Evolutionary conservation across 2,113 vertebrate species (phyloP), one percentile per base, ranked within the genome.

Genomic region (Tupaia tana): DNA sequence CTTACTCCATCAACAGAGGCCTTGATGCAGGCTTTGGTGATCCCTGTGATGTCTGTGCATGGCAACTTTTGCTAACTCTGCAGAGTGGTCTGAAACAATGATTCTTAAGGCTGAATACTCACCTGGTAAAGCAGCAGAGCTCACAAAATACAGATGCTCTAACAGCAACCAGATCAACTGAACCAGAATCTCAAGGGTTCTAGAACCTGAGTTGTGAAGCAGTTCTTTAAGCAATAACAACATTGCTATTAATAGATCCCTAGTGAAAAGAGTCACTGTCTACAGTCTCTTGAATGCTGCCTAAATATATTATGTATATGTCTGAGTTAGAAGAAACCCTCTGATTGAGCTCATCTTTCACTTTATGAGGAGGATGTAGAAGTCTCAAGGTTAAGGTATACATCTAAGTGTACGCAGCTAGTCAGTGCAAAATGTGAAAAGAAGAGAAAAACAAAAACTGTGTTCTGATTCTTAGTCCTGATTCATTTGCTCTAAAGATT

Each of bases 401-500:
- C 3, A 3, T 75, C 31, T 59, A 75, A 58, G 61, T 24, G 3
- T 19, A 85, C 24, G 75, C 12, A 90, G 1, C 5, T 14, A 29
- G 54, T 74, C n/a, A 27, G 61, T 29, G 9, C 52, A 95, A 16
- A 83, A 75, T 13, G 61, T 69, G 63, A 85, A 84, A 80, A 92
- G 20, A 9, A 58, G 58, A 87, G 29, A 11, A n/a, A 85, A 91
- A 85, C 11, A 64, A 58, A 89, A 95, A 0, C 15, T 27, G 18
- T 43, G 9, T 79, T 15, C 2, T 10, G 6, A 85, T 90, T 84
- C 34, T 94, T 92, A 86, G 67, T 34, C 34, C 54, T 90, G 67
- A 81, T 22, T 96, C 7, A 20, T 84, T 93, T 81, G 92, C 22
- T 43, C 9, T 92, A 82, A 77, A 85, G 58, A 18, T 43, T 18